These are phyloP conservation scores for Apodemia zela DNA, from an alignment of 2,888 invertebrate species.

Conservation along the genomic window DNA sequence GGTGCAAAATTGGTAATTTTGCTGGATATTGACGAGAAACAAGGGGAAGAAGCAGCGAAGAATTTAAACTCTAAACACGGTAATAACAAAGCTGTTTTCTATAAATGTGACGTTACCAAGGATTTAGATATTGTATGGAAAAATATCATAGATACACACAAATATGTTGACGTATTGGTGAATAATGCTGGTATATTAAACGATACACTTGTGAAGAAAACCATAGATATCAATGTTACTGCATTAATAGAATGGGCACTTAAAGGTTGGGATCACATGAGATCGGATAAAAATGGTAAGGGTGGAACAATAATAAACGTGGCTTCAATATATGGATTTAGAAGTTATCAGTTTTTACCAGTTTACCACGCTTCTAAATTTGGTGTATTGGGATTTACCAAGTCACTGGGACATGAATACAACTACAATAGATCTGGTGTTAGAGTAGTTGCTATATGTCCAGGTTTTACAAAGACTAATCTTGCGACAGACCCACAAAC, in stretches of 20 bases:
- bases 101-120: conserved; percentile 66
- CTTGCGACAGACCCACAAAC: conserved; percentile 32
- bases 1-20: conserved; percentile 49
- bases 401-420: conserved; percentile 61
- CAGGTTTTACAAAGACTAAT: conserved; percentile 73
- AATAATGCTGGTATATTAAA: conserved; percentile 65
- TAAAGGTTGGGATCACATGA: conserved; percentile 80
- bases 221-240: conserved; percentile 55
- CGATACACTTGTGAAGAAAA: conserved; percentile 40
- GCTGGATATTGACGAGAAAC: conserved; percentile 38
- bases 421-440: conserved; percentile 71
- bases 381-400: conserved; percentile 67
- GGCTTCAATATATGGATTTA: conserved; percentile 80
- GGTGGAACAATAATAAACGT: conserved; percentile 85
- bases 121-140: conserved; percentile 62
- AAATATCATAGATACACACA: conserved; percentile 45
- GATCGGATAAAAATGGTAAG: conserved; percentile 73
- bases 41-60: conserved; percentile 47
- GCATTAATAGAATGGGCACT: conserved; percentile 58
- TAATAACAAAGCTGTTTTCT: conserved; percentile 56
- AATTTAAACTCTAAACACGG: conserved; percentile 61
- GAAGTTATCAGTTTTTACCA: conserved; percentile 70
- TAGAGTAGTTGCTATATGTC: conserved; percentile 74
- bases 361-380: conserved; percentile 79
- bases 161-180: conserved; percentile 59